These are phyloP conservation scores for Tympanuchus pallidicinctus DNA, from an alignment of 2,113 vertebrate species.

Conservation along the genomic window DNA sequence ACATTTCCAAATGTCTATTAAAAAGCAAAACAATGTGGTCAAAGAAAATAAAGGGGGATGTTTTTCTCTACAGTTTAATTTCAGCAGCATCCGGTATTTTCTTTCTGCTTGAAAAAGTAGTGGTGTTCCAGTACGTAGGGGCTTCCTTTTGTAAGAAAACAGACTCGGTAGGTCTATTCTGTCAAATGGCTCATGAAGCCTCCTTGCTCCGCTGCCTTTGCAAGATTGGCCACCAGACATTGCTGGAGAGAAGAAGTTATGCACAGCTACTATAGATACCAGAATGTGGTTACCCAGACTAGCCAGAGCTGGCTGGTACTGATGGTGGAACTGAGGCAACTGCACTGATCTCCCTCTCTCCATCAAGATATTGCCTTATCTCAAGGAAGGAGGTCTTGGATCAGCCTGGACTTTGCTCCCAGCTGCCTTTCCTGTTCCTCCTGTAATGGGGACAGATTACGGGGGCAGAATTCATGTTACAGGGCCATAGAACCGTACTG, in stretches of 20 bases:
- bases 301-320: not conserved
- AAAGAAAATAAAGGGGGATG: slow-evolving; percentile 46
- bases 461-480: not conserved
- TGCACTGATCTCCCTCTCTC: not conserved
- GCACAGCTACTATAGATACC: not conserved
- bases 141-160: slow-evolving; percentile 8
- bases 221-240: not conserved
- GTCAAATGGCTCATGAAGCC: not conserved
- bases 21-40: slow-evolving; percentile 48
- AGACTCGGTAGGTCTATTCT: not conserved
- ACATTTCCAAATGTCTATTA: slow-evolving; percentile 50
- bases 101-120: slow-evolving; percentile 12
- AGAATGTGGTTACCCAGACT: not conserved
- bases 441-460: not conserved
- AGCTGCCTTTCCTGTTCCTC: not conserved
- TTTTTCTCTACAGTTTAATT: slow-evolving; percentile 39
- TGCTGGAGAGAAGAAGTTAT: not conserved
- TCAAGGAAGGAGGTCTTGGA: not conserved
- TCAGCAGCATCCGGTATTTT: slow-evolving; percentile 27
- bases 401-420: not conserved
- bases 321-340: not conserved
- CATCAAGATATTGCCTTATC: not conserved
- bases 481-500: not conserved
- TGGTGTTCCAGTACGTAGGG: not conserved
- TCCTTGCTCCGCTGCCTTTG: not conserved